A percentile compares a stretch with the other conserved stretches of the same genome.
Evolutionary conservation across 2,797 vertebrate genomes (phyloP).

Genomic region (Loris lydekkerianus): DNA sequence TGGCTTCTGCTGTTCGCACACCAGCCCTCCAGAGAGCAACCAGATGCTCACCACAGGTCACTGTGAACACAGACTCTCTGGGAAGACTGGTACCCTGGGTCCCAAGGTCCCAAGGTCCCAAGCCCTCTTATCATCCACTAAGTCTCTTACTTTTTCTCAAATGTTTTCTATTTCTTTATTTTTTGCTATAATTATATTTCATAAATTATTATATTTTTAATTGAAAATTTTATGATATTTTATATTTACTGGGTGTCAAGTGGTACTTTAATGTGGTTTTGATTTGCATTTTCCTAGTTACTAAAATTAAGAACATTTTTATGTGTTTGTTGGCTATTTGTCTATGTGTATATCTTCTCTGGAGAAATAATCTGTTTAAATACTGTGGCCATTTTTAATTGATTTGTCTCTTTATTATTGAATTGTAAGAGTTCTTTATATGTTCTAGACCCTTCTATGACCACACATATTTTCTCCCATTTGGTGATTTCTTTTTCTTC

Average conservation of each 20-base stretch:
- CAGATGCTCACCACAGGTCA: background rate
- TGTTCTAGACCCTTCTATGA: background rate
- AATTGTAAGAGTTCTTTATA: background rate
- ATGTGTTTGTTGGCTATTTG: background rate
- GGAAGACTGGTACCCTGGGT: background rate
- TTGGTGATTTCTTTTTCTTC: background rate
- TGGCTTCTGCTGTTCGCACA: background rate
- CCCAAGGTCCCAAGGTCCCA: background rate
- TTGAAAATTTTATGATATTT: background rate
- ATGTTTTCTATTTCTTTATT: background rate
- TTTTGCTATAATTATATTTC: background rate
- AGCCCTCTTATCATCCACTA: background rate
- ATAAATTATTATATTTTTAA: background rate
- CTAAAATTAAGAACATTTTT: background rate
- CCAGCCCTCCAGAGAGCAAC: background rate
- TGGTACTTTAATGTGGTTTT: background rate
- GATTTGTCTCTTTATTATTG: conserved; percentile 39
- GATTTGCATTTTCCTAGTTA: background rate
- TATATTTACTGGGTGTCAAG: background rate
- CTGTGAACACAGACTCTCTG: background rate
- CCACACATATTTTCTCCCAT: background rate
- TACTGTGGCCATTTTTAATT: conserved; percentile 8
- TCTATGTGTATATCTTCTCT: background rate
- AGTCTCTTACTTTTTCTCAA: background rate
- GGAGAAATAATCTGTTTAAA: background rate